These are phyloP conservation scores for Oryzias dopingdopingensis DNA, from an alignment of 2,797 vertebrate species.

Conservation along the genomic window DNA sequence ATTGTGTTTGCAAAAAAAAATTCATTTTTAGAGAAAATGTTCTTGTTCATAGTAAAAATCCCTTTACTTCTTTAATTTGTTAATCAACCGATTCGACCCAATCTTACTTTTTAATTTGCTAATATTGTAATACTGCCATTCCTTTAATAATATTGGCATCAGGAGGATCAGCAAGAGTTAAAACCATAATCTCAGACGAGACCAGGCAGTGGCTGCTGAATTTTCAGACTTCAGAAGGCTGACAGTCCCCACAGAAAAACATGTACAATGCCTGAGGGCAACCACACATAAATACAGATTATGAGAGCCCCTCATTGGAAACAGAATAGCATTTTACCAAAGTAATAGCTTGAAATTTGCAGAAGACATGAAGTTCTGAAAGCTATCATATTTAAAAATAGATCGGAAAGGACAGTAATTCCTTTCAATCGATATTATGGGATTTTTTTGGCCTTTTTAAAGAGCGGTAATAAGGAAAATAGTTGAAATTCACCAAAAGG, in stretches of 20 bases:
- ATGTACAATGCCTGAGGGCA: conserved; percentile 22
- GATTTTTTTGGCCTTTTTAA: not conserved
- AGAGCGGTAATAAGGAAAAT: conserved; percentile 42
- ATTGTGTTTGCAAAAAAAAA: no score
- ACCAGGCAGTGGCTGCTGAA: conserved; percentile 21
- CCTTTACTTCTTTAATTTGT: no score
- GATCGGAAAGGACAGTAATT: no score
- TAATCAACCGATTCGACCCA: no score
- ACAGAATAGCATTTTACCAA: conserved; percentile 5
- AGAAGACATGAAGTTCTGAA: not conserved
- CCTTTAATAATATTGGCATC: not conserved
- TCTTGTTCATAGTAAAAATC: no score
- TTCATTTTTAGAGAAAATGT: no score
- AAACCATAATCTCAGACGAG: conserved; percentile 31
- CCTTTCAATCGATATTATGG: no score
- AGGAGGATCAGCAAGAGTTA: conserved; percentile 25
- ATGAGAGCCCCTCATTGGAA: conserved; percentile 10
- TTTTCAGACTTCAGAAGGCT: conserved; percentile 18
- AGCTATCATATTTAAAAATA: conserved; percentile 4
- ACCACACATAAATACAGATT: conserved; percentile 11
- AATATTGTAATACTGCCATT: no score
- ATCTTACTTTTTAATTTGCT: no score
- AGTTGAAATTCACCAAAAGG: conserved; percentile 37
- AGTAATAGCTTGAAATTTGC: not conserved
- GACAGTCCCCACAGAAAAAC: conserved; percentile 32